A percentile compares a stretch with the other conserved stretches of the same genome.
Conservation (phyloP, 2,888 invertebrate genomes). For the Imbricaverruca yamaguchii region DNA sequence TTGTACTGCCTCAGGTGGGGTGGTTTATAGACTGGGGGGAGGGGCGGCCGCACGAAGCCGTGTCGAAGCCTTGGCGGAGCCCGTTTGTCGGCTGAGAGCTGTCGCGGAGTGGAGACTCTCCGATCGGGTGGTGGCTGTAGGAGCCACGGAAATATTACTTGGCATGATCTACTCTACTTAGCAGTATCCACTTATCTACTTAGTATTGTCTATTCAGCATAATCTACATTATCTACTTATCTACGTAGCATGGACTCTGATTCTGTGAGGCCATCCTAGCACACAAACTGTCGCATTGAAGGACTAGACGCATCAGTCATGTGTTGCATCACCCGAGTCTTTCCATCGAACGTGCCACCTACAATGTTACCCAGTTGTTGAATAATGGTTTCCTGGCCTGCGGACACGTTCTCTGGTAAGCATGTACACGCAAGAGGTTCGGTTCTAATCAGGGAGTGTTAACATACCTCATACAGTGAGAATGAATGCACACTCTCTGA, state of each 20-base stretch:
- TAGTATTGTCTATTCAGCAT: too few relatives aligned
- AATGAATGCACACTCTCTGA: slow-evolving; percentile 28
- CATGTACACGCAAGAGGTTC: neutral
- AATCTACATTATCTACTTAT: too few relatives aligned
- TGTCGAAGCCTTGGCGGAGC: too few relatives aligned
- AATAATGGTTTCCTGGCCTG: neutral
- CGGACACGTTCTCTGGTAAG: neutral
- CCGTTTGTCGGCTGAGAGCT: too few relatives aligned
- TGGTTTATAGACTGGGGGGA: neutral
- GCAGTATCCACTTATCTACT: too few relatives aligned
- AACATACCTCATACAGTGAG: slow-evolving; percentile 31
- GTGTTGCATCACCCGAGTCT: neutral
- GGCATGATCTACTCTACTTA: too few relatives aligned
- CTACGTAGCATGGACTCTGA: too few relatives aligned
- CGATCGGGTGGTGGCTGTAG: too few relatives aligned
- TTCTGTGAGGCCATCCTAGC: neutral
- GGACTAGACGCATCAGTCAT: neutral
- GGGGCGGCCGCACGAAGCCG: neutral
- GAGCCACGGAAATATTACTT: too few relatives aligned
- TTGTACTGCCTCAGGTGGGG: neutral
- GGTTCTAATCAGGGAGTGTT: neutral
- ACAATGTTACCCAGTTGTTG: neutral
- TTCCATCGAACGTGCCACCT: neutral
- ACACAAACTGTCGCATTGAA: neutral
- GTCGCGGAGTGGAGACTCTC: too few relatives aligned